phyloP scores from a whole-genome alignment of 2,113 vertebrate species.

The Dipodomys merriami region DNA sequence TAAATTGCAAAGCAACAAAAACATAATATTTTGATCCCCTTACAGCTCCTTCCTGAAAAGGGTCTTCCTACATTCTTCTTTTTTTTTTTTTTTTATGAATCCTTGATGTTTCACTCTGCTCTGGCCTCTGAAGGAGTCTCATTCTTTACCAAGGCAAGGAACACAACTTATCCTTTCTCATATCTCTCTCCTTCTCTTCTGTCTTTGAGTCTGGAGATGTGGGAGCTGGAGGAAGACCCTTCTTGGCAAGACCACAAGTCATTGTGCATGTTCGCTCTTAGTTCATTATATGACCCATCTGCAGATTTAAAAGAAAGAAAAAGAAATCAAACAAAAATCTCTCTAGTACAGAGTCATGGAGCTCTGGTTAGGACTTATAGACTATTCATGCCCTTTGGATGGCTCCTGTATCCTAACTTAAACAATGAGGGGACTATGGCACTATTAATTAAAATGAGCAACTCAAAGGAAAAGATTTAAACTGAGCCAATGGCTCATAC shows the following conservation, averaged over 20 bases:
- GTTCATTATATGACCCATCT: background rate
- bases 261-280: background rate
- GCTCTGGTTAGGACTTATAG: background rate
- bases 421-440: background rate
- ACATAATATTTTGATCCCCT: background rate
- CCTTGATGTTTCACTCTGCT: background rate
- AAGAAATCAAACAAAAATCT: background rate
- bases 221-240: accelerated
- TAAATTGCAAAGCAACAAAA: background rate
- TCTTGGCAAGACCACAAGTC: background rate
- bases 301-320: background rate
- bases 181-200: background rate
- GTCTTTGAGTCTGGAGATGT: background rate
- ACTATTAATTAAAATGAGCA: background rate
- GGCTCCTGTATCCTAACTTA: background rate
- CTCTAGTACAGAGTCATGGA: background rate
- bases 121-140: background rate
- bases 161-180: accelerated
- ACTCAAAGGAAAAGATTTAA: background rate
- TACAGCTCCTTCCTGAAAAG: background rate
- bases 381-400: background rate
- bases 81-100: background rate
- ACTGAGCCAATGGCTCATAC: too few relatives aligned
- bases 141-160: background rate
- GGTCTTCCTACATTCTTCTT: background rate